A percentile compares a stretch with the other conserved stretches of the same genome.
phyloP scores from a whole-genome alignment of 2,113 vertebrate species.

The Plotosus lineatus region DNA sequence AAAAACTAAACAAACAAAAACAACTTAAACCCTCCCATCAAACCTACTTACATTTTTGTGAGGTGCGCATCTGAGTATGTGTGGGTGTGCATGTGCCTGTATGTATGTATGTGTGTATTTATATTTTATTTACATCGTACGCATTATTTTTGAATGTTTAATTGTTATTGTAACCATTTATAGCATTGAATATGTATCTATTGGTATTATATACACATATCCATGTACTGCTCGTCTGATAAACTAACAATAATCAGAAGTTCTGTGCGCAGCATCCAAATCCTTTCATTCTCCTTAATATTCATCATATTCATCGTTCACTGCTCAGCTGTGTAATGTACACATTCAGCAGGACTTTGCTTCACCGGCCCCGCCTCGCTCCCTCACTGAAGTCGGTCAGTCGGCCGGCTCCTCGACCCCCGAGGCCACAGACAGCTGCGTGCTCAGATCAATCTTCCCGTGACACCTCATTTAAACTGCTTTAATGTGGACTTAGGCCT shows the following conservation, averaged over 20 bases:
- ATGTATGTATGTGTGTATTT: too few relatives aligned
- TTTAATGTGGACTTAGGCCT: constrained; percentile 91
- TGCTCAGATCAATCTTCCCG: constrained; percentile 87
- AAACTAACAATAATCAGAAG: not conserved
- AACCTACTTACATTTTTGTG: too few relatives aligned
- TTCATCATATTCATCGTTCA: constrained; percentile 15
- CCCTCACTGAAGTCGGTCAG: constrained; percentile 36
- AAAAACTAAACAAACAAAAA: too few relatives aligned
- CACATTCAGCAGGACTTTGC: constrained; percentile 31
- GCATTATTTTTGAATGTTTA: too few relatives aligned
- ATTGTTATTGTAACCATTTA: too few relatives aligned
- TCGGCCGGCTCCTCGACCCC: constrained; percentile 51
- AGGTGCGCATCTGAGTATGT: too few relatives aligned
- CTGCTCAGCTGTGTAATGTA: constrained; percentile 28
- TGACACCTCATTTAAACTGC: constrained; percentile 96
- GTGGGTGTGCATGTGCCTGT: too few relatives aligned
- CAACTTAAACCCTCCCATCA: too few relatives aligned
- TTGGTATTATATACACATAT: too few relatives aligned
- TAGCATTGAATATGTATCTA: too few relatives aligned
- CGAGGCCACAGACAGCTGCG: constrained; percentile 70
- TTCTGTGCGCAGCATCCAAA: not conserved
- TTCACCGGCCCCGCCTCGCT: constrained; percentile 3
- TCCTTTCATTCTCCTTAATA: constrained; percentile 10
- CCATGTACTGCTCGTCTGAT: not conserved
- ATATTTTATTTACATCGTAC: too few relatives aligned